phyloP scores from a whole-genome alignment of 2,888 invertebrate genomes.

The Mimas tiliae region DNA sequence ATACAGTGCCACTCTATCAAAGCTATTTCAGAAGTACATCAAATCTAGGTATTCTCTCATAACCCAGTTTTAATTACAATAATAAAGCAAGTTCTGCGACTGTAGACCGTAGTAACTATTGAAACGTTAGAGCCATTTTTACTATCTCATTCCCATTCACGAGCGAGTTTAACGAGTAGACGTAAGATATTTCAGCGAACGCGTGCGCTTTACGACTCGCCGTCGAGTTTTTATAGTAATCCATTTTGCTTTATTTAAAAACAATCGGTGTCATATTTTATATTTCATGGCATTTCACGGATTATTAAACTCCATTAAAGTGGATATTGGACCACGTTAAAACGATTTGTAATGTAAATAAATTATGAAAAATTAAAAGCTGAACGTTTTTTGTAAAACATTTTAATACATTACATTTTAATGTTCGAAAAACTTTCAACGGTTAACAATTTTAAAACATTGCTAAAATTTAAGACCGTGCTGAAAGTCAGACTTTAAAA shows the following conservation, averaged over 20 bases:
- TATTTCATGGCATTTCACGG: conserved; percentile 5
- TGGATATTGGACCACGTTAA: not conserved
- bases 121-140: conserved; percentile 37
- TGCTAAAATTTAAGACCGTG: no score
- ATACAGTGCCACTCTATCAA: not conserved
- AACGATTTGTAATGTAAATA: not conserved
- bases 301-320: conserved; percentile 9
- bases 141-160: conserved; percentile 41
- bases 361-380: no score
- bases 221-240: conserved; percentile 43
- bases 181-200: conserved; percentile 36
- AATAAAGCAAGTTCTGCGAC: conserved; percentile 28
- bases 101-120: conserved; percentile 38
- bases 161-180: conserved; percentile 38
- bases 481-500: no score
- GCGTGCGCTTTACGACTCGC: conserved; percentile 29
- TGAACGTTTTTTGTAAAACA: no score
- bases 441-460: no score
- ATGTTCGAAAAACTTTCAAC: no score
- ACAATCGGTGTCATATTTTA: conserved; percentile 22
- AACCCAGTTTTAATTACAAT: conserved; percentile 12
- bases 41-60: not conserved
- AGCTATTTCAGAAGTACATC: not conserved
- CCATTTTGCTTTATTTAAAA: conserved; percentile 24
- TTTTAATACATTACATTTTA: no score